Evolutionary conservation across 2,888 invertebrate genomes (phyloP), one percentile per base, ranked within the genome.

Genomic region (Euzophera pinguis): DNA sequence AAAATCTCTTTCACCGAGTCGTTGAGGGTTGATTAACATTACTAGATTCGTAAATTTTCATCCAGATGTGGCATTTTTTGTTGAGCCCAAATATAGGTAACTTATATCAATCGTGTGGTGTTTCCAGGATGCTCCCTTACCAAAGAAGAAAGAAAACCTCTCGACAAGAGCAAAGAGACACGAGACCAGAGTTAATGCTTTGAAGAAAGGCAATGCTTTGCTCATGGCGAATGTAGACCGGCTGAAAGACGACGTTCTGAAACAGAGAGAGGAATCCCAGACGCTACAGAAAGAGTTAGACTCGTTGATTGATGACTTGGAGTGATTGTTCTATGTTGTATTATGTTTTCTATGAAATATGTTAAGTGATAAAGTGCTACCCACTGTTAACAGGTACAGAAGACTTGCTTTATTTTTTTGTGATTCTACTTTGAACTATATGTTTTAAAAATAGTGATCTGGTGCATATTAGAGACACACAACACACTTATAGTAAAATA

Each of bases 201-300:
- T 97, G 68, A 96, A 96, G 82, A 97, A 97, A 74, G 96, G 97
- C 61, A 97, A 97, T 72, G 95, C 96, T 58, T 91, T 97, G 63
- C 90, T 97, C 9, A 96, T 96, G 87, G 95, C 97, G 0, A 97
- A 97, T 74, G 96, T 97, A 0, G 97, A 97, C 79, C 91, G 96
- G 69, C 84, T 97, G 54, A 96, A 96, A 77, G 97, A 97, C 75
- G 96, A 97, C 73, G 92, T 97, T 43, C 92, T 94, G 52, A 95
- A 95, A 72, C 96, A 96, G 65, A 93, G 95, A 64, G 96, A 96
- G 66, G 93, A 95, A 81, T 95, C 96, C 6, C 89, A 93, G 45
- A 90, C 93, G 39, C 83, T 97, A 45, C 95, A 97, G 81, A 94
- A 95, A 68, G 97, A 97, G 80, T 84, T 97, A 56, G 96, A 97